Evolutionary conservation across 2,113 vertebrate species (phyloP), one percentile per base, ranked within the genome.

Genomic region (Myotis lucifugus): DNA sequence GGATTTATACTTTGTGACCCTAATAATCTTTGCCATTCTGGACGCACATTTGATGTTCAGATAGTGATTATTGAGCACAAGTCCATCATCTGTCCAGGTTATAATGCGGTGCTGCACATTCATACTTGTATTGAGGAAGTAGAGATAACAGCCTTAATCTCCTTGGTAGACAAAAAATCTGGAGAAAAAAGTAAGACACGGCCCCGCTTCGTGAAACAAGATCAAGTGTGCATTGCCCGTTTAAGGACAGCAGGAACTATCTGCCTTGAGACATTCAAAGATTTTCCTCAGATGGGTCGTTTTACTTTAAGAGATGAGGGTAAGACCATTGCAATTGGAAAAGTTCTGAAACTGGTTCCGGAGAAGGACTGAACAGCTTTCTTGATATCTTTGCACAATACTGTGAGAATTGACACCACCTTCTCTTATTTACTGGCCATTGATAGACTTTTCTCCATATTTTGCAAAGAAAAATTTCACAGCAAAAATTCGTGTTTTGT

Each of bases 41-140:
- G 99, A 73, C 99, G 99, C 96, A 99, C 99, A 0, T 99, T 99
- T 93, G 99, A 99, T 91, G 99, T 99, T 91, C 99, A 99, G 99
- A 99, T 99, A 97, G 99, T 99, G 98, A 99, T 99, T 98, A 99
- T 99, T 97, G 99, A 99, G 98, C 99, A 99, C 99, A 99, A 99
- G 98, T 99, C 99, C 95, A 99, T 99, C 98, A 99, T 99, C 97
- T 99, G 99, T 97, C 99, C 99, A 91, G 99, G 99, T 98, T 99
- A 99, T 97, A 99, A 99, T 95, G 99, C 99, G 79, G 99, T 99
- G 93, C 98, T 99, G 96, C 99, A 99, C 98, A 99, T 99, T 98
- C 99, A 99, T 97, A 99, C 99, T 96, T 99, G 99, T 98, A 99
- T 99, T 82, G 99, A 99, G 98, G 99, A 99, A 98, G 99, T 99